phyloP scores from a whole-genome alignment of 1,140 invertebrate genomes.

The Gryon sp. region DNA sequence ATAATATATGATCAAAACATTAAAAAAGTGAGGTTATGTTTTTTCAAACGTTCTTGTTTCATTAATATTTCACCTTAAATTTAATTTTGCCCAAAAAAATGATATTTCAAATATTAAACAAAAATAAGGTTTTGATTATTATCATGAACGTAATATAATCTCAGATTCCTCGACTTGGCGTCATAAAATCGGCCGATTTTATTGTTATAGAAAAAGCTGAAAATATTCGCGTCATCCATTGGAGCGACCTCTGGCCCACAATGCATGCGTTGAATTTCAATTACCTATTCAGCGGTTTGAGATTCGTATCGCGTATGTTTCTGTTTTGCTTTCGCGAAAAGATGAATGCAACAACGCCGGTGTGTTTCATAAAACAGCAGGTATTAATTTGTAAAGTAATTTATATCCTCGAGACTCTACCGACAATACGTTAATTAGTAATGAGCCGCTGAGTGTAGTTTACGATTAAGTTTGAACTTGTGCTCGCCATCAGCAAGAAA shows the following conservation, averaged over 20 bases:
- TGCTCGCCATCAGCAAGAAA: too few species aligned
- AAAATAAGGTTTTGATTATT: too few species aligned
- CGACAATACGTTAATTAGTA: conserved; percentile 32
- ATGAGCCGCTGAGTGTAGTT: conserved; percentile 2
- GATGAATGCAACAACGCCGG: conserved; percentile 6
- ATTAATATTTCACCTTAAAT: too few species aligned
- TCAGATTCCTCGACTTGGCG: too few species aligned
- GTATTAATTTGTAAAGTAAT: conserved; percentile 38
- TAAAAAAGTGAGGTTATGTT: too few species aligned
- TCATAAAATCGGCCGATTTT: too few species aligned
- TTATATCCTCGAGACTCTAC: conserved; percentile 24
- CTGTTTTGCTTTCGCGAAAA: conserved; percentile 8
- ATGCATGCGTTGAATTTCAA: conserved; percentile 23
- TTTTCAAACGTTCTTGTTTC: too few species aligned
- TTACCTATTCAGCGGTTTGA: conserved; percentile 26
- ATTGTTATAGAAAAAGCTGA: too few species aligned
- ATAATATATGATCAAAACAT: too few species aligned
- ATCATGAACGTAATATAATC: too few species aligned
- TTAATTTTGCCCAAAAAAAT: too few species aligned
- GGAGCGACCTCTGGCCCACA: neutral
- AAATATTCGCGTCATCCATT: conserved; percentile 15
- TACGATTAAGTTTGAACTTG: neutral
- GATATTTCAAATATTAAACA: too few species aligned
- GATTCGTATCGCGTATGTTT: conserved; percentile 24
- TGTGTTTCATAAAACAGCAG: conserved; percentile 13